Base-by-base conservation (phyloP, 1,140 invertebrate genomes). In the Caenorhabditis tropicalis region DNA sequence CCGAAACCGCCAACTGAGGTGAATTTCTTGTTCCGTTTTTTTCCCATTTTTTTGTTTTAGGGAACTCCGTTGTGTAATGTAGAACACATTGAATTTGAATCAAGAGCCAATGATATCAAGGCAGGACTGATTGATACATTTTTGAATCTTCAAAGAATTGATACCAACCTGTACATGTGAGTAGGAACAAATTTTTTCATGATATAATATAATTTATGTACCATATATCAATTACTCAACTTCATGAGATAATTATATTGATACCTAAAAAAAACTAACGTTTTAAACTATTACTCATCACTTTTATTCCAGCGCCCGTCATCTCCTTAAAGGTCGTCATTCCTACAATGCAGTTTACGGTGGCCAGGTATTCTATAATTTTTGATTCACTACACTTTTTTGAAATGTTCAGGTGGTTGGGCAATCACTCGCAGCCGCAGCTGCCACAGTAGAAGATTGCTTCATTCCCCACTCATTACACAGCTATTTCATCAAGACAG, bases 401-500 rank as follows among this genome's bases (percentile, higher is more conserved):
- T 12, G 19, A 29, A 3, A 3, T 2, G 21, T 56, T 83, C 33
- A 84, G 83, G 83, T 84, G 2, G 70, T 86, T 21, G 85, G 82
- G 4, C 89, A 89, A 56, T 86, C 88, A 16, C 21, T 89, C 10
- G 81, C 74, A 1, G 86, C 89, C 15, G 89, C 89, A n/a, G 86
- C 87, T 48, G 74, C 82, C 19, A 89, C 89, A 19, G 88, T 88
- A 2, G 87, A 87, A 27, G 81, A 82, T 19, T 31, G 86, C 53
- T 89, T 88, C 51, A 79, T 83, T 2, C 89, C 89, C 3, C 89
- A 89, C 80, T 85, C 89, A 1, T 82, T 88, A 24, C 89, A 89
- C 81, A 86, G 87, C 21, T 86, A 91, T 29, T 89, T 89, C 82
- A 91, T 89, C 70, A 84, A 86, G 33, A 91, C 88, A 24, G 88